Evolutionary conservation across 2,113 vertebrate species (phyloP).

Genomic region (Polypterus bichir): DNA sequence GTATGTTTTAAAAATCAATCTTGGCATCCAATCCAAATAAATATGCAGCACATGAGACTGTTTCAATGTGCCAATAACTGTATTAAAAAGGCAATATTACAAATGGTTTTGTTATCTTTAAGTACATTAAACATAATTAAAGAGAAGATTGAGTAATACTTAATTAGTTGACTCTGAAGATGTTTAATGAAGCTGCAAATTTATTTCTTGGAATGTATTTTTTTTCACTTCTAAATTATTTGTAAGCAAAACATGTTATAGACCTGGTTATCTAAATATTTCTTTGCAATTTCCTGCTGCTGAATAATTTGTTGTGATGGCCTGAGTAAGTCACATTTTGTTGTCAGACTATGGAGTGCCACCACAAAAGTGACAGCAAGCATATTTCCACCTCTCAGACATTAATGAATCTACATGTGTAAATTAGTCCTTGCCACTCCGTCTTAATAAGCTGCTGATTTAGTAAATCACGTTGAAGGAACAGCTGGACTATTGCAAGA

Average conservation of each 20-base stretch:
- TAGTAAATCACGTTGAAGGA: slow-evolving; percentile 47
- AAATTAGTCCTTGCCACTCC: slow-evolving; percentile 44
- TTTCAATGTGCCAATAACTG: not conserved
- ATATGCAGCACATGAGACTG: no score
- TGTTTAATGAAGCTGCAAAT: not conserved
- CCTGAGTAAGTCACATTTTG: slow-evolving; percentile 33
- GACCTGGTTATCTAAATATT: not conserved
- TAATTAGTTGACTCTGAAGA: not conserved
- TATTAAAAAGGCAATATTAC: not conserved
- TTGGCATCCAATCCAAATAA: no score
- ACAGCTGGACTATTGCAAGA: slow-evolving; percentile 44
- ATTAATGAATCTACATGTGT: slow-evolving; percentile 50
- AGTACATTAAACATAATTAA: not conserved
- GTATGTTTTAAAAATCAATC: no score
- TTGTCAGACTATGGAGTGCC: slow-evolving; percentile 31
- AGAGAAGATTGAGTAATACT: not conserved
- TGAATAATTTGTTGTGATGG: slow-evolving; percentile 29
- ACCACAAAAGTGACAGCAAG: slow-evolving; percentile 35
- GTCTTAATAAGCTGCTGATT: slow-evolving; percentile 47
- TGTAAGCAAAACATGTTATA: slow-evolving; percentile 5
- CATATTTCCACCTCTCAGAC: slow-evolving; percentile 39
- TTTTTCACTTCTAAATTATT: not conserved
- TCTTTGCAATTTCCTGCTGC: not conserved
- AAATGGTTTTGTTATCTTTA: not conserved
- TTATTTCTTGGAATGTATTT: not conserved